These are phyloP conservation scores for Pangasianodon hypophthalmus DNA, from an alignment of 2,113 vertebrate genomes.

Conservation along the genomic window DNA sequence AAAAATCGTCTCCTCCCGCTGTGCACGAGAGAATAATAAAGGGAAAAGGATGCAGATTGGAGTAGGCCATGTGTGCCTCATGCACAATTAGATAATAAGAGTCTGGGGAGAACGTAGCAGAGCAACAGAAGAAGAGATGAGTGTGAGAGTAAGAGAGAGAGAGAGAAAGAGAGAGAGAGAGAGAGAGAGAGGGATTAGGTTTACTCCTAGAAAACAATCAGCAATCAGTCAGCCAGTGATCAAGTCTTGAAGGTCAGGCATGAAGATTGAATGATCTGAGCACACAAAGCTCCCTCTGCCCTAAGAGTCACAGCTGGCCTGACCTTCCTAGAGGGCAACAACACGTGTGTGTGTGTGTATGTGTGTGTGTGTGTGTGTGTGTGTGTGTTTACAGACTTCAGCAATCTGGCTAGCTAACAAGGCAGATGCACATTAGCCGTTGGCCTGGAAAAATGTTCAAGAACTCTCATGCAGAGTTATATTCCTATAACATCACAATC, in stretches of 20 bases:
- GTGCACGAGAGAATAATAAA: constrained; percentile 36
- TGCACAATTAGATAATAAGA: constrained; percentile 48
- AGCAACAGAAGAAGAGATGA: background rate
- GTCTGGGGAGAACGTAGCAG: constrained; percentile 9
- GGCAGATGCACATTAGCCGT: constrained; percentile 44
- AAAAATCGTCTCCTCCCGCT: constrained; percentile 5
- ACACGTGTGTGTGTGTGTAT: background rate
- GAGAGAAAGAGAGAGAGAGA: background rate
- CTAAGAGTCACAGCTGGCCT: constrained; percentile 3
- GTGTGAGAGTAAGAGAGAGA: background rate
- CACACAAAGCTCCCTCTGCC: background rate
- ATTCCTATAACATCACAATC: background rate
- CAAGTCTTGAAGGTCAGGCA: constrained; percentile 17
- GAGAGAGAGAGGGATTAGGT: background rate
- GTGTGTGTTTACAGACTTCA: constrained; percentile 7
- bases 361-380: constrained; percentile 32
- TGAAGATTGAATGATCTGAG: constrained; percentile 19
- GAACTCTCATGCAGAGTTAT: background rate
- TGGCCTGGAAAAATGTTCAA: constrained; percentile 37
- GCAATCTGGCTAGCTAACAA: constrained; percentile 17
- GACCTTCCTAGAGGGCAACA: constrained; percentile 44
- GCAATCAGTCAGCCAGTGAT: constrained; percentile 26
- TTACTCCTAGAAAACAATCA: constrained; percentile 6
- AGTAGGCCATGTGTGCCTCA: background rate
- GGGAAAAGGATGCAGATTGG: constrained; percentile 32